Evolutionary conservation across 2,888 invertebrate genomes (phyloP).

Genomic region (Orthosia incerta): DNA sequence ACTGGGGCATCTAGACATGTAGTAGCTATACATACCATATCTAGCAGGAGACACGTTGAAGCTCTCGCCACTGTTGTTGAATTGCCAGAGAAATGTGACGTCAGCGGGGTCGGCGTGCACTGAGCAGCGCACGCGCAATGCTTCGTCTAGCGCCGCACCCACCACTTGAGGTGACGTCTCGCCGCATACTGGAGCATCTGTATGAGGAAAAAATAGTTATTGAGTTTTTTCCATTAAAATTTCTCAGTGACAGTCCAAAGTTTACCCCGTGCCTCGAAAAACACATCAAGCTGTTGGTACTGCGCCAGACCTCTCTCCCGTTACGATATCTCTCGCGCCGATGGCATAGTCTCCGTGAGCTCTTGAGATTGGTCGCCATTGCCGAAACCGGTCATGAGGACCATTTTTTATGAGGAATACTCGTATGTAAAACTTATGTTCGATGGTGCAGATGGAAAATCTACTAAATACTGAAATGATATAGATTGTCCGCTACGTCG

Average conservation of each 20-base stretch:
- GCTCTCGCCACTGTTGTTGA: slow-evolving; percentile 97
- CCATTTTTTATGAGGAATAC: neutral
- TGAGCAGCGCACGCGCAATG: slow-evolving; percentile 94
- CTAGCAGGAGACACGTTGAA: slow-evolving; percentile 95
- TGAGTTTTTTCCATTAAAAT: too few relatives aligned
- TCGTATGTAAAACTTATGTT: neutral
- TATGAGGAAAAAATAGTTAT: neutral
- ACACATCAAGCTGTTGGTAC: too few relatives aligned
- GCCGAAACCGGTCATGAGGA: too few relatives aligned
- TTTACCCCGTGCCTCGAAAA: too few relatives aligned
- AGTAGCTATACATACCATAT: slow-evolving; percentile 79
- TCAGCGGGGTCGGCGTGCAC: slow-evolving; percentile 96
- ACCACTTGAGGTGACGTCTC: slow-evolving; percentile 94
- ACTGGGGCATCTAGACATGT: too few relatives aligned
- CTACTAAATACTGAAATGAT: neutral
- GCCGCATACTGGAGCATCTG: slow-evolving; percentile 96
- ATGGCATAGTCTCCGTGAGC: too few relatives aligned
- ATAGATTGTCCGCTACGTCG: neutral
- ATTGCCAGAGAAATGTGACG: slow-evolving; percentile 97
- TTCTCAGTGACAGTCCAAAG: too few relatives aligned
- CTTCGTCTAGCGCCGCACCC: slow-evolving; percentile 96
- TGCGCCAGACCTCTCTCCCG: too few relatives aligned
- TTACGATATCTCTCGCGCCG: too few relatives aligned
- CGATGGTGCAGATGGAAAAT: too few relatives aligned
- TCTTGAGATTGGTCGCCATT: too few relatives aligned